Evolutionary conservation across 2,797 vertebrate species (phyloP), one percentile per base, ranked within the genome.

Genomic region (Threskiornis aethiopicus): DNA sequence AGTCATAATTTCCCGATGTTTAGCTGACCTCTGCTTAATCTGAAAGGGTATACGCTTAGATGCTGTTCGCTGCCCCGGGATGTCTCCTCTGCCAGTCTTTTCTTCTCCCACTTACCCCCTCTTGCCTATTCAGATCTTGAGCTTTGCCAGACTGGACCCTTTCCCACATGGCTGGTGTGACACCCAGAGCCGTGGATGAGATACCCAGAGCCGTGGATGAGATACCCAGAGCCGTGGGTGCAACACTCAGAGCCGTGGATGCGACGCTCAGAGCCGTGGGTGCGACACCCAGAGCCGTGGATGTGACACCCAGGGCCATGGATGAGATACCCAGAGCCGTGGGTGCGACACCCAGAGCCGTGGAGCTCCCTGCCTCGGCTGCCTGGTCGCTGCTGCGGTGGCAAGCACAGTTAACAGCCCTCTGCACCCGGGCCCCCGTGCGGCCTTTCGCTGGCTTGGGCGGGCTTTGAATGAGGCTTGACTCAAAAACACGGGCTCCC

Each of bases 361-460:
- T 9, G 41, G 41, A 58, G 52, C 49, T 85, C 54, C n/a, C 73
- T 57, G 58, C 46, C 54, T 29, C 0, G 0, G 8, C 33, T 65
- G n/a, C 62, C 72, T 22, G 61, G n/a, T 21, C 65, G 54, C 62
- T 55, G 4, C 20, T 69, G 66, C 49, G 4, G 0, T 2, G 46
- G 20, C 73, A 84, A 72, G 29, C 59, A 58, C 41, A 25, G 12
- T 13, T 39, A 16, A 2, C 5, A 22, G 37, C 33, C 61, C 46
- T 19, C 76, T 44, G 29, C 55, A 35, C 5, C 71, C 67, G 66
- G 41, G 12, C 0, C 0, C 28, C 19, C 3, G 0, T 3, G 29
- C 31, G 71, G 46, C 58, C 19, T 86, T 71, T 69, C 46, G 6
- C 10, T 9, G 77, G 17, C 10, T 67, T 44, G 54, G 24, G 41